Evolutionary conservation across 2,797 vertebrate species (phyloP).

Genomic region (Karalla daura): DNA sequence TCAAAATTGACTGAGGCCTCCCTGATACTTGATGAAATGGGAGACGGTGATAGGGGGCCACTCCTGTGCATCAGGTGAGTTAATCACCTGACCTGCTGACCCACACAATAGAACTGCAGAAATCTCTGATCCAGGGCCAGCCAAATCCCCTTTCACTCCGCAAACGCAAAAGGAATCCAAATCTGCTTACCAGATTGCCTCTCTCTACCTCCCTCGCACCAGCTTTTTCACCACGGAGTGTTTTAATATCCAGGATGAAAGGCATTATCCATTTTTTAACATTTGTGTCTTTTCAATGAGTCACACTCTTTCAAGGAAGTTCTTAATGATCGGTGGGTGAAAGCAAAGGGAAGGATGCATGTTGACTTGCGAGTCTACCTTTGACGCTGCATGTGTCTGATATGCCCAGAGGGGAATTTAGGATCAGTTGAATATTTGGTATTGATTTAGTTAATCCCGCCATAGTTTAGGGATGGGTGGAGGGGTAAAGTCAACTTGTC

Average conservation of each 20-base stretch:
- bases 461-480: neutral
- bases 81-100: slow-evolving; percentile 42
- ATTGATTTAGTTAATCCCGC: neutral
- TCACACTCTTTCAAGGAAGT: slow-evolving; percentile 52
- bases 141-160: slow-evolving; percentile 47
- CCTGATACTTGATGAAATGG: slow-evolving; percentile 2
- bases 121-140: slow-evolving; percentile 36
- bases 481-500: neutral
- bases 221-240: slow-evolving; percentile 63
- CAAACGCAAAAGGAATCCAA: slow-evolving; percentile 58
- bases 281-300: slow-evolving; percentile 62
- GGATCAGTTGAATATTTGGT: slow-evolving; percentile 21
- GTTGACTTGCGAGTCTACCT: slow-evolving; percentile 2
- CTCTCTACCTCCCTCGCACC: slow-evolving; percentile 50
- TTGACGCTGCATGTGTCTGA: slow-evolving; percentile 14
- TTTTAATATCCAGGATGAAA: slow-evolving; percentile 75
- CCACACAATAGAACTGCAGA: slow-evolving; percentile 31
- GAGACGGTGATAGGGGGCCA: slow-evolving; percentile 4
- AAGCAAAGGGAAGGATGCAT: slow-evolving; percentile 40
- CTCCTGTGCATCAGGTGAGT: slow-evolving; percentile 27
- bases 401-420: neutral
- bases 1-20: neutral
- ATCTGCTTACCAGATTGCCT: slow-evolving; percentile 77
- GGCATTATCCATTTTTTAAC: slow-evolving; percentile 72
- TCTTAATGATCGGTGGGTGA: slow-evolving; percentile 24